Base-by-base conservation (phyloP, 2,888 invertebrate genomes). In the Tortrix viridana region DNA sequence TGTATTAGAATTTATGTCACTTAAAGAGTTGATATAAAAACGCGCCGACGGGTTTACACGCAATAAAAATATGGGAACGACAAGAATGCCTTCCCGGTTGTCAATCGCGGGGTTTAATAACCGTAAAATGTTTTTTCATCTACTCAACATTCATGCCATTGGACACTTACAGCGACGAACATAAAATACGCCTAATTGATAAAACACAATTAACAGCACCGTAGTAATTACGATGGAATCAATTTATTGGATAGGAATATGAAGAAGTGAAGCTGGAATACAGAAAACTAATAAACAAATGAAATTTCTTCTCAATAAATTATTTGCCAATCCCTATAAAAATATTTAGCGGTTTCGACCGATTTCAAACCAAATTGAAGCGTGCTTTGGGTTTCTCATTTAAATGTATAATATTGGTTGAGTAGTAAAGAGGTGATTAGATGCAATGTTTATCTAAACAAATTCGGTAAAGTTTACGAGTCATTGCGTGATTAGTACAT, bases 1-100 rank as follows among this genome's bases (percentile, higher is more conserved):
- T 89, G 92, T 90, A 92, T 92, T 91, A 91, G 91, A 90, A 92
- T 91, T 92, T 91, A 91, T 92, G 91, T 91, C 91, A 89, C 90
- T 91, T 90, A 88, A 86, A 84, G 86, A 88, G 82, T 88, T 91
- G 89, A 87, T 87, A 89, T 88, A 89, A 89, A 90, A 89, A 89
- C 82, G 86, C 85, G 88, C 89, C 89, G 91, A 89, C 87, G 84
- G 85, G 82, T 88, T 91, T 91, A 90, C 90, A 92, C 88, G 90
- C 90, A 82, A 92, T 91, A 92, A 92, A 91, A 92, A 92, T 91
- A 92, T 91, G 85, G 88, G 86, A 86, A 88, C 84, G 86, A 82
- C 83, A 80, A 80, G 86, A 86, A 87, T 82, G 84, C 79, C 88
- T 90, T 87, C 87, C 85, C 86, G 89, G 86, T 89, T 91, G 92